Base-by-base conservation (phyloP, 2,888 invertebrate genomes). In the Incurvaria masculella region DNA sequence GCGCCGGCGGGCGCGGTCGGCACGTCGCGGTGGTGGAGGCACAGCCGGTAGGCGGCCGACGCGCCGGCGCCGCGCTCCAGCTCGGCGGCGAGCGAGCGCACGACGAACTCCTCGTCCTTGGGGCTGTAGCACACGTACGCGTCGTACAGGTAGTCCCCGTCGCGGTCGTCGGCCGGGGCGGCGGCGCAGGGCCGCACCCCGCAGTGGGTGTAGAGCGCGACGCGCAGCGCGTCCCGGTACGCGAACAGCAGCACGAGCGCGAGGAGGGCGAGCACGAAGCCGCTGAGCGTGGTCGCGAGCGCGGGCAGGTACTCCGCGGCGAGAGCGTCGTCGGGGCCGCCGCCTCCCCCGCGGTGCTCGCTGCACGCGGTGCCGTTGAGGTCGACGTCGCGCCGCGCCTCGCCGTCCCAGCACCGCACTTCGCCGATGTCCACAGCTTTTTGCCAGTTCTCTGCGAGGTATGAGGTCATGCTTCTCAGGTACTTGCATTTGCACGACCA, bases 401-500 rank as follows among this genome's bases (percentile, higher is more conserved):
- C 85, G 64, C 82, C 82, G 61, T 88, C 88, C 62, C 86, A 82
- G 67, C 92, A 92, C 83, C 86, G 88, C 60, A 92, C 83, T 57
- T 86, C 88, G 57, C 81, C 76, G 49, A 86, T 79, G 62, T 92
- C 92, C 45, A 88, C 72, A 53, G 92, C 85, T 68, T 88, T 88
- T 58, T 87, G 84, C 42, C 86, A 84, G 64, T 91, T 91, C 61
- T 91, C 90, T 39, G 86, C 83, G 42, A 92, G 86, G 81, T 91
- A 94, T 54, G 86, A 82, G 43, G 91, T 85, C 56, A 93, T 81
- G 52, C 89, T 88, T 69, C 91, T 89, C 57, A 94, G 81, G 75
- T 91, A 94, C 73, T 90, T 89, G 74, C 95, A 95, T 50, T 91
- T 87, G 62, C 95, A 95, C 6, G 90, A 89, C 94, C 94, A 95